Percentiles rank a stretch among this genome's conserved stretches.
Conservation (phyloP, 1,140 invertebrate species). For the Sogatella furcifera region DNA sequence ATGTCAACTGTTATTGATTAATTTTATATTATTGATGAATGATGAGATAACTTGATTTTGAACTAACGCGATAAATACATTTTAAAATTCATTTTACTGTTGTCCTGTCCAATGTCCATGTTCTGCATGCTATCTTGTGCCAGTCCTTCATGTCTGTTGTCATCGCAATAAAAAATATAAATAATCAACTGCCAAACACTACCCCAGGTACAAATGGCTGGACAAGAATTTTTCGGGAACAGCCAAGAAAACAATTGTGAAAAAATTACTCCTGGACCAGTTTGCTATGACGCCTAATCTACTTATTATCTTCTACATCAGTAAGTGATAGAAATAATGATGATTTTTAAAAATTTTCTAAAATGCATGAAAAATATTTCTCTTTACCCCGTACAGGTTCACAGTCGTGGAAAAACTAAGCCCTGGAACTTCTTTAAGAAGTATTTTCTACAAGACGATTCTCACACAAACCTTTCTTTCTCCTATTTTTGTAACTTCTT, state of each 20-base stretch:
- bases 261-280: constrained; percentile 66
- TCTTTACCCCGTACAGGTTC: constrained; percentile 46
- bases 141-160: not conserved
- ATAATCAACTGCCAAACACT: constrained; percentile 4
- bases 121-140: too few relatives aligned
- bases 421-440: constrained; percentile 52
- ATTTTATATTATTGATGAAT: too few relatives aligned
- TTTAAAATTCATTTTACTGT: not conserved
- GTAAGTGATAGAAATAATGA: constrained; percentile 18
- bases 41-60: too few relatives aligned
- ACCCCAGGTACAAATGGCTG: constrained; percentile 62
- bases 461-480: constrained; percentile 57
- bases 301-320: constrained; percentile 49
- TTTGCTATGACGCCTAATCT: constrained; percentile 61
- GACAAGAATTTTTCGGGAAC: constrained; percentile 57
- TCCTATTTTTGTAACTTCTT: constrained; percentile 29
- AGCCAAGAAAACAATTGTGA: constrained; percentile 44
- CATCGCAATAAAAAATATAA: not conserved
- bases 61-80: constrained; percentile 11
- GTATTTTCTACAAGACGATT: constrained; percentile 56
- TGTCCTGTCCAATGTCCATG: too few relatives aligned
- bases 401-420: constrained; percentile 56
- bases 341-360: not conserved
- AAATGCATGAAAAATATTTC: too few relatives aligned
- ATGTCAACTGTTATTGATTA: too few relatives aligned